phyloP scores from a whole-genome alignment of 2,797 vertebrate genomes.

The Euphonia xanthogaster region DNA sequence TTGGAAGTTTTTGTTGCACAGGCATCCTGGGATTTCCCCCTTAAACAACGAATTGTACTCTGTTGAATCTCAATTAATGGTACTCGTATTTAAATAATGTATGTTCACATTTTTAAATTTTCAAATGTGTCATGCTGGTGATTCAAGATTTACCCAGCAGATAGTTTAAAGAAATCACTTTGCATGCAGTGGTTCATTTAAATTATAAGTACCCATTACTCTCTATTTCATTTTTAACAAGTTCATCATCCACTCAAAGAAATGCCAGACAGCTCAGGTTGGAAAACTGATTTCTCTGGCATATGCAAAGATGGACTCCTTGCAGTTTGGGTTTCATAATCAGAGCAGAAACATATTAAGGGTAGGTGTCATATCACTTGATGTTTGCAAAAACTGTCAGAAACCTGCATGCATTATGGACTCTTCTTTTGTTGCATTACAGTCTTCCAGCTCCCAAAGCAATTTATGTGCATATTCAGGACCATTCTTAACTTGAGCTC shows the following conservation, averaged over 20 bases:
- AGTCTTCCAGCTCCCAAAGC: slow-evolving; percentile 37
- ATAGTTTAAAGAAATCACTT: slow-evolving; percentile 54
- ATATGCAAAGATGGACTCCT: slow-evolving; percentile 25
- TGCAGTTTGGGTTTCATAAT: slow-evolving; percentile 37
- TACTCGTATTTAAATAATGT: slow-evolving; percentile 40
- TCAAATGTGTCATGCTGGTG: slow-evolving; percentile 3
- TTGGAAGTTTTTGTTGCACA: neutral
- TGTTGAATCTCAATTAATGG: slow-evolving; percentile 32
- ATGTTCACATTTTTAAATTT: slow-evolving; percentile 41
- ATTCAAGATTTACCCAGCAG: slow-evolving; percentile 50
- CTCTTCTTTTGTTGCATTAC: slow-evolving; percentile 28
- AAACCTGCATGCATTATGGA: slow-evolving; percentile 46
- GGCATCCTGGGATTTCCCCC: neutral
- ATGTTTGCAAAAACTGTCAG: slow-evolving; percentile 61
- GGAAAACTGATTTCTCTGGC: slow-evolving; percentile 37
- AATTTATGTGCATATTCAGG: slow-evolving; percentile 59
- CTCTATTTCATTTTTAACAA: slow-evolving; percentile 63
- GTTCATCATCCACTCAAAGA: slow-evolving; percentile 39
- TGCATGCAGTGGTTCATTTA: slow-evolving; percentile 47
- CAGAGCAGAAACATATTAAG: slow-evolving; percentile 45
- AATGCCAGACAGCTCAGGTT: slow-evolving; percentile 32
- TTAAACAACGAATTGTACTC: neutral
- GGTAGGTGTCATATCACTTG: slow-evolving; percentile 44
- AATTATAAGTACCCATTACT: slow-evolving; percentile 56
- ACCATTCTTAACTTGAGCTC: neutral